Evolutionary conservation across 2,888 invertebrate genomes (phyloP), one percentile per base, ranked within the genome.

Genomic region (Ptilodon capucinus): DNA sequence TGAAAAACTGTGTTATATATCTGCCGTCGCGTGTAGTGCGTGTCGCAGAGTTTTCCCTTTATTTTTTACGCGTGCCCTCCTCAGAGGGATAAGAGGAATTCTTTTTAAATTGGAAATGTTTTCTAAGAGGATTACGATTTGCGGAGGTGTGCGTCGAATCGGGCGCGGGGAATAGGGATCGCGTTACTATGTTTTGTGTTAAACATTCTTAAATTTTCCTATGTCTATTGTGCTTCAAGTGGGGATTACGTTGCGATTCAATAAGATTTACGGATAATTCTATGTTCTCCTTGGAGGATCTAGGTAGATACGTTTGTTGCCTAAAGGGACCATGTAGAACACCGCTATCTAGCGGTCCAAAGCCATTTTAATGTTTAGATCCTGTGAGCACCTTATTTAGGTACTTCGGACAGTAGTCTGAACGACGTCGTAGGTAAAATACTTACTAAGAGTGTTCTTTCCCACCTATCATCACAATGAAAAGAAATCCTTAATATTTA

Each of bases 51-150:
- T 76, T 87, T 89, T 86, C 84, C 83, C 86, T 87, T 89, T 88
- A 88, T 87, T 89, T 89, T 87, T 90, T 89, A 86, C 88, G 86
- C 86, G 82, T 77, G 84, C 86, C 85, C 86, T 87, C 81, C 81
- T 81, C 83, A 54, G 81, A 86, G 84, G 88, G 88, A 86, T 87
- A 84, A 86, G 81, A 86, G 84, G 84, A 91, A 90, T 91, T 89
- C 90, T 90, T 90, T 91, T 91, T 90, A 90, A 91, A 91, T 91
- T 91, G 91, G 90, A 90, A 91, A 90, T 91, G 91, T 90, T 90
- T 89, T 90, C 87, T 88, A 86, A 91, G 90, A 90, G 91, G 90
- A 90, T 91, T 91, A 90, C 88, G 86, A 89, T 90, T 89, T 84
- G 86, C 82, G 84, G 82, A 89, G 89, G 87, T 87, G 86, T 81